A percentile compares a stretch with the other conserved stretches of the same genome.
Conservation (phyloP, 2,888 invertebrate genomes). For the Drosophila mettleri region DNA sequence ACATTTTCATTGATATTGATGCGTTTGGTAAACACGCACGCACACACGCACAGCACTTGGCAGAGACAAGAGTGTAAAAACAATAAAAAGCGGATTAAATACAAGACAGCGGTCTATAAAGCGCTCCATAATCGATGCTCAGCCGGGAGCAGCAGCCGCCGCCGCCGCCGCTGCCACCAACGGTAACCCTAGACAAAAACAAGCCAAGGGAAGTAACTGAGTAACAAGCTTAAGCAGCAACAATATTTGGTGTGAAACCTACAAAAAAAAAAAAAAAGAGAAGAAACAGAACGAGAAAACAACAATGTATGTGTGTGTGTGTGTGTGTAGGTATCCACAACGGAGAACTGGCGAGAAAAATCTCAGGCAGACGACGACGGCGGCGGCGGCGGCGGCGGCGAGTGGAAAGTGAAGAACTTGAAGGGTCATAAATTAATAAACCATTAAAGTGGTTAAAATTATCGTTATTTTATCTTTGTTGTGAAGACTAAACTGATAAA, state of each 20-base stretch:
- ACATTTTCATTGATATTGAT: slow-evolving; percentile 72
- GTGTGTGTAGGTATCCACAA: slow-evolving; percentile 20
- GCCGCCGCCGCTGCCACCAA: slow-evolving; percentile 44
- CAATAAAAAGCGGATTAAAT: slow-evolving; percentile 81
- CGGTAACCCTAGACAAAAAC: slow-evolving; percentile 57
- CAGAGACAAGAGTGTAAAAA: slow-evolving; percentile 71
- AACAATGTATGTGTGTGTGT: slow-evolving; percentile 29
- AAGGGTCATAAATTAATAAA: slow-evolving; percentile 85
- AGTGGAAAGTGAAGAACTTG: slow-evolving; percentile 82
- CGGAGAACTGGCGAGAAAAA: slow-evolving; percentile 41
- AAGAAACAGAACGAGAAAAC: slow-evolving; percentile 29
- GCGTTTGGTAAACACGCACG: slow-evolving; percentile 51
- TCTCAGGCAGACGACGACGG: slow-evolving; percentile 52
- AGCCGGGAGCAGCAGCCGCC: slow-evolving; percentile 62
- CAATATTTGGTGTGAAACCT: slow-evolving; percentile 81
- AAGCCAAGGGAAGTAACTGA: slow-evolving; percentile 53
- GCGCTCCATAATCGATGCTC: slow-evolving; percentile 73
- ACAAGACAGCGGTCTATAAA: slow-evolving; percentile 73
- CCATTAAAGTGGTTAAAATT: slow-evolving; percentile 85
- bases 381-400: slow-evolving; percentile 42
- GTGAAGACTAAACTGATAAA: slow-evolving; percentile 85
- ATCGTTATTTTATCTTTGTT: slow-evolving; percentile 84
- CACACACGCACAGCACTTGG: slow-evolving; percentile 4
- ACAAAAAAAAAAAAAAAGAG: slow-evolving; percentile 38
- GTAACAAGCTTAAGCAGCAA: slow-evolving; percentile 63